Evolutionary conservation across 1,140 invertebrate genomes (phyloP).

Genomic region (Stenopsyche tienmushanensis): DNA sequence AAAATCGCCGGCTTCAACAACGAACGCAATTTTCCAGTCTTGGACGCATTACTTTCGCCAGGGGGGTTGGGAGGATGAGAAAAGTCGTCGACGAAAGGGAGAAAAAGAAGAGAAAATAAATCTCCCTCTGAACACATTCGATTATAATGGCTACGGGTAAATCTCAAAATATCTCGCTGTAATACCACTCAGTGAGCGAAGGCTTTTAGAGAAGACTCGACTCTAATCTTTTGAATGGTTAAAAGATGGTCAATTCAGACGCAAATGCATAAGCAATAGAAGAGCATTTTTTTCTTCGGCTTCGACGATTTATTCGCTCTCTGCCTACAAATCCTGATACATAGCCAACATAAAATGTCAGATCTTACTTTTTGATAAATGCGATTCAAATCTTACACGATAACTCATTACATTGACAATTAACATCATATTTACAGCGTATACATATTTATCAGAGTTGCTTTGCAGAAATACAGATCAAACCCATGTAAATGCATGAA

Average conservation of each 20-base stretch:
- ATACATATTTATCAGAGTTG: too few species aligned
- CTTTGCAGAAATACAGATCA: too few species aligned
- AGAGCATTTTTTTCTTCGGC: too few species aligned
- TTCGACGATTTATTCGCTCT: not conserved
- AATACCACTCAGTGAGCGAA: not conserved
- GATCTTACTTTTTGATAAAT: too few species aligned
- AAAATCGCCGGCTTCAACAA: not conserved
- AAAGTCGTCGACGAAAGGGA: not conserved
- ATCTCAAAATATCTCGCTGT: not conserved
- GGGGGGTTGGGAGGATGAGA: not conserved
- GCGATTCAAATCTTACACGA: too few species aligned
- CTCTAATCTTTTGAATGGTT: too few species aligned
- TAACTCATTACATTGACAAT: too few species aligned
- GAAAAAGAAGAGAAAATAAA: not conserved
- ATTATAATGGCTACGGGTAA: slow-evolving; percentile 5
- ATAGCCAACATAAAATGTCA: not conserved
- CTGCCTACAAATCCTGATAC: too few species aligned
- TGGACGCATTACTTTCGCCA: slow-evolving; percentile 4
- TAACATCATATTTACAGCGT: too few species aligned
- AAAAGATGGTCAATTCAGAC: not conserved
- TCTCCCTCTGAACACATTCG: slow-evolving; percentile 1
- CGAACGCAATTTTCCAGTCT: slow-evolving; percentile 7
- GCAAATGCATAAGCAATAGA: not conserved
- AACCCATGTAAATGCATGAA: too few species aligned
- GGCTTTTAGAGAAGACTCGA: too few species aligned